These are phyloP conservation scores for Terrapene triunguis DNA, from an alignment of 2,113 vertebrate species.

Conservation along the genomic window DNA sequence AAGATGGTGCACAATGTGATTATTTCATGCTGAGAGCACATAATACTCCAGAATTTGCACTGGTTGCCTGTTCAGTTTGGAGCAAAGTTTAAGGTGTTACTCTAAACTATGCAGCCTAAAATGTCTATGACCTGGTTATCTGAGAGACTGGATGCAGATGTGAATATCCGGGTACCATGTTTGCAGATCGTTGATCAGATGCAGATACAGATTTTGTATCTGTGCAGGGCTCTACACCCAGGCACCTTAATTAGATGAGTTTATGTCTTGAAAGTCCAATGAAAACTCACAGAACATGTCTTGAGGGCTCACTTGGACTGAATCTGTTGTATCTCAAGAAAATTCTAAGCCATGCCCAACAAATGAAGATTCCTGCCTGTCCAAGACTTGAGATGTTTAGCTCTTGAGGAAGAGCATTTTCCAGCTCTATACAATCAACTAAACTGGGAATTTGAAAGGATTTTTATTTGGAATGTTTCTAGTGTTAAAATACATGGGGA, in stretches of 20 bases:
- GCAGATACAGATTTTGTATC: too few species aligned
- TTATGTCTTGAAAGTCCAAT: not conserved
- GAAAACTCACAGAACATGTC: not conserved
- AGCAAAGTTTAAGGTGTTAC: not conserved
- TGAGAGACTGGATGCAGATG: not conserved
- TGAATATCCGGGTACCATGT: too few species aligned
- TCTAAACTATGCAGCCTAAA: not conserved
- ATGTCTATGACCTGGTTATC: not conserved
- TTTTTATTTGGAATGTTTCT: slow-evolving; percentile 12
- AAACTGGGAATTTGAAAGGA: not conserved
- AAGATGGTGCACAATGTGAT: not conserved
- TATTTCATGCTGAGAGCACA: not conserved
- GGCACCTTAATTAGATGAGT: not conserved
- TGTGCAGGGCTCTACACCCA: not conserved
- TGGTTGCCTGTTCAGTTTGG: not conserved
- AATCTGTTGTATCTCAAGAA: not conserved
- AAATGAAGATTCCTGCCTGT: not conserved
- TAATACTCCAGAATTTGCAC: not conserved
- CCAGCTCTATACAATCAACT: not conserved
- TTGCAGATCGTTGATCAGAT: too few species aligned
- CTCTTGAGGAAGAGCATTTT: not conserved
- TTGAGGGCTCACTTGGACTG: not conserved
- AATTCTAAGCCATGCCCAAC: slow-evolving; percentile 1
- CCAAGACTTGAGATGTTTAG: not conserved
- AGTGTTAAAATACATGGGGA: not conserved